Evolutionary conservation across 2,888 invertebrate genomes (phyloP).

Genomic region (Dermolepida albohirtum): DNA sequence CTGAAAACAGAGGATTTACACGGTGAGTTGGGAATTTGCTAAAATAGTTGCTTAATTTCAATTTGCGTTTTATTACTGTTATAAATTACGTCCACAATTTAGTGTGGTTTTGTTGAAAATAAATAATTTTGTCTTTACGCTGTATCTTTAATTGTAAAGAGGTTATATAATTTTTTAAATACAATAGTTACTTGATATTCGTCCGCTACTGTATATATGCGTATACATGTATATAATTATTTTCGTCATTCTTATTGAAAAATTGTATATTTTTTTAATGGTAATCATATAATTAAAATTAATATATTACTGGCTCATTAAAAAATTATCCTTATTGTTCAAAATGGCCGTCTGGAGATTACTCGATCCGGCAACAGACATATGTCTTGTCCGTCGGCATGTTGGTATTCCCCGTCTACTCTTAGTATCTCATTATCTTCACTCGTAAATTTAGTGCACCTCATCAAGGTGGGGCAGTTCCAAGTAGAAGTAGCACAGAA

Average conservation of each 20-base stretch:
- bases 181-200: no score
- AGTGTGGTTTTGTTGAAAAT: no score
- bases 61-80: no score
- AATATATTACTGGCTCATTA: slow-evolving; percentile 52
- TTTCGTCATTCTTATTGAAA: neutral
- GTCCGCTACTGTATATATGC: no score
- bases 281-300: slow-evolving; percentile 47
- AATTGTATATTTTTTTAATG: neutral
- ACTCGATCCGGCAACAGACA: slow-evolving; percentile 47
- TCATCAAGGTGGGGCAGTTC: slow-evolving; percentile 54
- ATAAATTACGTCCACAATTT: no score
- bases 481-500: slow-evolving; percentile 41
- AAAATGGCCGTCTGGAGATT: slow-evolving; percentile 55
- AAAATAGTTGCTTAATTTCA: no score
- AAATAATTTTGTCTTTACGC: no score
- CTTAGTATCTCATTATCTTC: slow-evolving; percentile 58
- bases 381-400: slow-evolving; percentile 40
- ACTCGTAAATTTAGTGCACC: slow-evolving; percentile 53
- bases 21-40: no score
- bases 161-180: no score
- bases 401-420: slow-evolving; percentile 47
- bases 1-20: no score
- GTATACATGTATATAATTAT: no score
- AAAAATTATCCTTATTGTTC: slow-evolving; percentile 55
- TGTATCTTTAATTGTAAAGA: no score